phyloP scores from a whole-genome alignment of 2,113 vertebrate genomes.

The Mirza zaza region DNA sequence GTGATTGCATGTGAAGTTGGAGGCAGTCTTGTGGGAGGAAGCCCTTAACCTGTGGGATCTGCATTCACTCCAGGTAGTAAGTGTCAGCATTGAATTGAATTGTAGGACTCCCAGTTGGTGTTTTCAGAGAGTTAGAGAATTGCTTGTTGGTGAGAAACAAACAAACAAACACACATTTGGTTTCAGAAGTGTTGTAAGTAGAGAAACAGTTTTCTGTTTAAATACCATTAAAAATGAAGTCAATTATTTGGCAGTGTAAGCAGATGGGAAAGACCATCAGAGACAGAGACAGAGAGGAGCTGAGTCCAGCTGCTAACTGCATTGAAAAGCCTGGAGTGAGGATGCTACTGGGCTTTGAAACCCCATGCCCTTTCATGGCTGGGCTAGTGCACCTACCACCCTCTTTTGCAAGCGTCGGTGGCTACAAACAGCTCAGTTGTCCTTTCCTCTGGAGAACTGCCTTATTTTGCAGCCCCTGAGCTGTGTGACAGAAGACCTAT shows the following conservation, averaged over 20 bases:
- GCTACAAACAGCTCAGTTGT: not conserved
- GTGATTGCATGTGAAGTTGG: not conserved
- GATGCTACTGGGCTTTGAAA: not conserved
- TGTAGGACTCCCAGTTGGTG: not conserved
- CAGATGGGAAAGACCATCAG: not conserved
- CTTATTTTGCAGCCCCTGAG: not conserved
- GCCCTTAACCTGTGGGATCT: not conserved
- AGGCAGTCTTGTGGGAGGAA: not conserved
- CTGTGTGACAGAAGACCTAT: not conserved
- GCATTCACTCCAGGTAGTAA: not conserved
- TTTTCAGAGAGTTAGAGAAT: not conserved
- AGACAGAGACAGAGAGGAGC: not conserved
- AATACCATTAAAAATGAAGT: not conserved
- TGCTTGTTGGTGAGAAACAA: not conserved
- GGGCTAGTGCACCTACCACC: not conserved
- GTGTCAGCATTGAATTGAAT: not conserved
- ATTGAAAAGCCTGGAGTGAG: fast-evolving
- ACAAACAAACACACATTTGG: not conserved
- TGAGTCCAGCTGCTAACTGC: not conserved
- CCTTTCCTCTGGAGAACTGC: not conserved
- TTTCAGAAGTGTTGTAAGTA: not conserved
- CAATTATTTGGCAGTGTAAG: not conserved
- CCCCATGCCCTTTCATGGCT: not conserved
- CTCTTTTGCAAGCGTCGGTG: not conserved
- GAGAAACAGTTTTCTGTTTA: not conserved